Base-by-base conservation (phyloP, 1,140 invertebrate species). In the Hydropsyche tenuis region DNA sequence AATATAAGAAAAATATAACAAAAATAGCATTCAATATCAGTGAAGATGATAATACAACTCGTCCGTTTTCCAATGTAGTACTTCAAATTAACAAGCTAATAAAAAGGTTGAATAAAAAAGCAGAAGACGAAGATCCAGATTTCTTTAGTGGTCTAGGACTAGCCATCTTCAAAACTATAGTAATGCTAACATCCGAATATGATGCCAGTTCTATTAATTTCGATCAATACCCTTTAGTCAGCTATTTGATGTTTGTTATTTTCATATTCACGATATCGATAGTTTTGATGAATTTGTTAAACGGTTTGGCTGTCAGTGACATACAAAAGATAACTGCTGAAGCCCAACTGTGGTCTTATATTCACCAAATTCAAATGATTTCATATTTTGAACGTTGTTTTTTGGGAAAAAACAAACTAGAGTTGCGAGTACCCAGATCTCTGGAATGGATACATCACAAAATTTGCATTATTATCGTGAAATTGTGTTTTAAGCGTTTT, bases 111-210 rank as follows among this genome's bases (percentile, higher is more conserved):
- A n/a, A n/a, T n/a, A n/a, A n/a, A n/a, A n/a, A n/a, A n/a, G 65
- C 77, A n/a, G 78, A 80, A 42, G 76, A 80, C 9, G 30, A 84
- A 64, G 82, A 86, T 30, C 82, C 87, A 65, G 83, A 88, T 18
- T 90, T 88, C 66, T 92, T 93, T 71, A 81, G 81, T 1, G 85
- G 89, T 81, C 89, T 89, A 4, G 88, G 87, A 5, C 82, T 86
- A 18, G 90, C 92, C 0, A 78, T 94, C 6, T 92, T 93, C 73
- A 94, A 94, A 83, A 94, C 92, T 0, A 89, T 93, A 20, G 89
- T 93, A 0, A 94, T 94, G 93, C 85, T 94, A 22, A 93, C 92
- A 0, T 92, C 92, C 6, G 92, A 94, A 81, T 92, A 94, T 77
- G 92, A 94, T 76, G 91, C 91, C 0, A 84, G 87, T 4, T 88